Conservation (phyloP, 1,140 invertebrate species). For the Tribolium castaneum region DNA sequence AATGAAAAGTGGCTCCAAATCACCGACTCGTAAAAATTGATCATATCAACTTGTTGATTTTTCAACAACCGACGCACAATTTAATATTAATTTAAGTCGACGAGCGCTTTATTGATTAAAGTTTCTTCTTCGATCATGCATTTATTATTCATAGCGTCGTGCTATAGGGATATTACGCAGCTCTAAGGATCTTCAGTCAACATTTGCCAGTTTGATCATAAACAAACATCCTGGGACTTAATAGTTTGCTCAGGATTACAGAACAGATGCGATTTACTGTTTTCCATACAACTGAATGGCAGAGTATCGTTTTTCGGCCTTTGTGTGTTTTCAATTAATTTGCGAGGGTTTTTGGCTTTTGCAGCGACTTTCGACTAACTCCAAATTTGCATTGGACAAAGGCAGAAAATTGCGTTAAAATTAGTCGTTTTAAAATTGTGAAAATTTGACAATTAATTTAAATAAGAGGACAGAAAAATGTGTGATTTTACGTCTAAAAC, state of each 20-base stretch:
- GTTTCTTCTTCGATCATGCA: neutral
- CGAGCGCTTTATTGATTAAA: neutral
- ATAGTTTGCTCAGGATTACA: conserved; percentile 23
- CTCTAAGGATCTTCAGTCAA: conserved; percentile 33
- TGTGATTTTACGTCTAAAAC: no score
- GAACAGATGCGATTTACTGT: conserved; percentile 28
- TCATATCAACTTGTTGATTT: neutral
- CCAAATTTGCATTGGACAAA: neutral
- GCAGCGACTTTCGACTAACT: neutral
- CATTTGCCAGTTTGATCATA: conserved; percentile 34
- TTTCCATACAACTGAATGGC: neutral
- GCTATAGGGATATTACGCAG: conserved; percentile 22
- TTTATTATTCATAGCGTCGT: conserved; percentile 31
- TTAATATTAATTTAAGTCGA: no score
- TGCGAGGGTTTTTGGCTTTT: neutral
- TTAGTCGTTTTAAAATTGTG: no score
- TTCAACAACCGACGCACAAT: no score
- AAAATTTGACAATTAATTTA: no score
- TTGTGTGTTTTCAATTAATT: neutral
- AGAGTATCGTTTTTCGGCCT: neutral
- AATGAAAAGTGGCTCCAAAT: neutral
- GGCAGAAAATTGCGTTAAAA: no score
- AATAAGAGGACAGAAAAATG: no score
- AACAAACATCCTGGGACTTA: conserved; percentile 33
- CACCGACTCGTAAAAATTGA: neutral